Evolutionary conservation across 2,113 vertebrate genomes (phyloP).

Genomic region (Paradisaea rubra): DNA sequence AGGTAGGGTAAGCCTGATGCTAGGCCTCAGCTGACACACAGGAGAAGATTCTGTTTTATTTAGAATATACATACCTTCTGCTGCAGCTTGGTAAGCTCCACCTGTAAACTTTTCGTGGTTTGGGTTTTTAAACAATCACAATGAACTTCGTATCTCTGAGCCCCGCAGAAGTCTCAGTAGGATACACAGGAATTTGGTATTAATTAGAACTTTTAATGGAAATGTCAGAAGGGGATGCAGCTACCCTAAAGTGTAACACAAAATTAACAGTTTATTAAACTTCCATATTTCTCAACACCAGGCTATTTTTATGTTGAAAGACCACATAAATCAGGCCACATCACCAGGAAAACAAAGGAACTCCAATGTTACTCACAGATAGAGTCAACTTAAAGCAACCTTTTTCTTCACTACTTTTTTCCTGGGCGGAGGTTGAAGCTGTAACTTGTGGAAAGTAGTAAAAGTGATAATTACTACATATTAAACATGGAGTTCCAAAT

Average conservation of each 20-base stretch:
- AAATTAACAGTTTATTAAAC: slow-evolving; percentile 40
- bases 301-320: neutral
- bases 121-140: neutral
- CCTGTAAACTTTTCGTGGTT: neutral
- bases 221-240: slow-evolving; percentile 3
- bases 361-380: neutral
- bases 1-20: neutral
- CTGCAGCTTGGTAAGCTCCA: neutral
- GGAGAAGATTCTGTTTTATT: neutral
- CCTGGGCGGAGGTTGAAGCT: neutral
- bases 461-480: neutral
- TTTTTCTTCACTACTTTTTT: neutral
- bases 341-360: neutral
- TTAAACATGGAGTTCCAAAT: neutral
- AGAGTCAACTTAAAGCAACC: neutral
- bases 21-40: neutral
- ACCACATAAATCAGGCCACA: neutral
- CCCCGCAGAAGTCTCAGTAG: neutral
- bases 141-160: neutral
- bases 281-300: neutral
- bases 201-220: slow-evolving; percentile 25
- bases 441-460: neutral
- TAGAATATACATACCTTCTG: neutral
- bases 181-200: slow-evolving; percentile 19
- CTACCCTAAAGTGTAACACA: slow-evolving; percentile 6